Evolutionary conservation across 2,888 invertebrate species (phyloP).

Genomic region (Gisinianus flammeolus): DNA sequence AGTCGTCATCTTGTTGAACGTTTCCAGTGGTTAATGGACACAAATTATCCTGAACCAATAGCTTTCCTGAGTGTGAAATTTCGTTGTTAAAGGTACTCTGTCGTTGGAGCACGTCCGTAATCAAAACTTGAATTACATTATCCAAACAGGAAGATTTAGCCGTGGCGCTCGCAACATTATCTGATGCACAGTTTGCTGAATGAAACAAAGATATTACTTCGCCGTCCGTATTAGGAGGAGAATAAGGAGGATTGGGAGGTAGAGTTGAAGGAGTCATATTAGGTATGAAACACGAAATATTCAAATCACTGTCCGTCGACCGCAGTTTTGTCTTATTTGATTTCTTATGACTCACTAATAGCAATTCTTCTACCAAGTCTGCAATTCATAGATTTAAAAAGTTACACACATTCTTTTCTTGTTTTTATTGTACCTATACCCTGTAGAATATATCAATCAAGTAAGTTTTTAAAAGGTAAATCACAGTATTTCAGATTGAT

Average conservation of each 20-base stretch:
- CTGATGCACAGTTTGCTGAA: background rate
- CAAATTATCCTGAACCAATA: background rate
- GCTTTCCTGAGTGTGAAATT: background rate
- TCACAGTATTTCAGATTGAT: too few relatives aligned
- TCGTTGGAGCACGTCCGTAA: background rate
- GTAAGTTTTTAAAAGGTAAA: too few relatives aligned
- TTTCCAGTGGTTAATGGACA: background rate
- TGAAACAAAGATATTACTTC: slow-evolving; percentile 15
- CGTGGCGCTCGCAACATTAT: background rate
- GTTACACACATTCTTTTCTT: too few relatives aligned
- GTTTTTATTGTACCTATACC: too few relatives aligned
- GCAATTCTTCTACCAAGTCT: slow-evolving; percentile 11
- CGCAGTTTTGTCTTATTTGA: background rate
- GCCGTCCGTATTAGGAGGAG: background rate
- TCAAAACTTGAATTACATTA: background rate
- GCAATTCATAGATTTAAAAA: too few relatives aligned
- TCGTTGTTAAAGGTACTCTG: background rate
- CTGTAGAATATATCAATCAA: too few relatives aligned
- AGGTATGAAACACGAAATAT: background rate
- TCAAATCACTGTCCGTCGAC: slow-evolving; percentile 23
- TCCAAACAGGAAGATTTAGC: background rate
- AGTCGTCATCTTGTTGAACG: background rate
- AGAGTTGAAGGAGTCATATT: background rate
- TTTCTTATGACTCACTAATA: background rate
- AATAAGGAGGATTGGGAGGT: background rate